These are phyloP conservation scores for Itoplectis maculator DNA, from an alignment of 2,888 invertebrate genomes.

Conservation along the genomic window DNA sequence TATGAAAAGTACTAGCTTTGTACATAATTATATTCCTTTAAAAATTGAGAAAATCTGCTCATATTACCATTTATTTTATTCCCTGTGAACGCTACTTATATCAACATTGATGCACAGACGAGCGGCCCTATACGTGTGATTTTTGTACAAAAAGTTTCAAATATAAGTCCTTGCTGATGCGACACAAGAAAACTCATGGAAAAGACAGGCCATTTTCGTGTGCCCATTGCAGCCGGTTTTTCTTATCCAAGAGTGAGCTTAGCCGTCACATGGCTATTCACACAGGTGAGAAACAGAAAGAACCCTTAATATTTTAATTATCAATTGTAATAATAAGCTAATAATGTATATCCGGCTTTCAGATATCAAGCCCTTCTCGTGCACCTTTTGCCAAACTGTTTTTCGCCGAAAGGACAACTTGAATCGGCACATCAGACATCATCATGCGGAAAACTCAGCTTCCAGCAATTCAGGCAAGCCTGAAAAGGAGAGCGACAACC, in stretches of 20 bases:
- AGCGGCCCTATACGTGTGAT: slow-evolving; percentile 81
- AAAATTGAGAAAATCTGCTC: too few relatives aligned
- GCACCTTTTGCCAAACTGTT: slow-evolving; percentile 89
- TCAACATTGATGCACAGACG: slow-evolving; percentile 72
- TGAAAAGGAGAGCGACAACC: slow-evolving; percentile 17
- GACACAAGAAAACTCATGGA: slow-evolving; percentile 84
- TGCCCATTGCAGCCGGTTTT: slow-evolving; percentile 82
- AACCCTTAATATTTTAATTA: too few relatives aligned
- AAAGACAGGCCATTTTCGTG: slow-evolving; percentile 84
- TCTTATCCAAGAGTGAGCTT: slow-evolving; percentile 84
- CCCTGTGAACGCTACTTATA: not conserved
- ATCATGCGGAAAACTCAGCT: slow-evolving; percentile 86
- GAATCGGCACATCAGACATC: slow-evolving; percentile 90
- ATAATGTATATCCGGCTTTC: slow-evolving; percentile 71
- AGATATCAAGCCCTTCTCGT: slow-evolving; percentile 90
- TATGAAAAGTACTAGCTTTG: not conserved
- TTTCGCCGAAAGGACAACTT: slow-evolving; percentile 93
- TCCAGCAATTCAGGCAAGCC: not conserved
- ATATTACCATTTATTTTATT: slow-evolving; percentile 25
- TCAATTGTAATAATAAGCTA: not conserved
- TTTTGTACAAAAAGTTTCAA: slow-evolving; percentile 82
- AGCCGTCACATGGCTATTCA: slow-evolving; percentile 83
- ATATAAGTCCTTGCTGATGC: slow-evolving; percentile 80
- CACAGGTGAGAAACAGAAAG: slow-evolving; percentile 79
- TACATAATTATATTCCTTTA: not conserved